Percentiles rank a stretch among this genome's conserved stretches.
phyloP scores from a whole-genome alignment of 2,888 invertebrate genomes.

The Ephialtes manifestator region DNA sequence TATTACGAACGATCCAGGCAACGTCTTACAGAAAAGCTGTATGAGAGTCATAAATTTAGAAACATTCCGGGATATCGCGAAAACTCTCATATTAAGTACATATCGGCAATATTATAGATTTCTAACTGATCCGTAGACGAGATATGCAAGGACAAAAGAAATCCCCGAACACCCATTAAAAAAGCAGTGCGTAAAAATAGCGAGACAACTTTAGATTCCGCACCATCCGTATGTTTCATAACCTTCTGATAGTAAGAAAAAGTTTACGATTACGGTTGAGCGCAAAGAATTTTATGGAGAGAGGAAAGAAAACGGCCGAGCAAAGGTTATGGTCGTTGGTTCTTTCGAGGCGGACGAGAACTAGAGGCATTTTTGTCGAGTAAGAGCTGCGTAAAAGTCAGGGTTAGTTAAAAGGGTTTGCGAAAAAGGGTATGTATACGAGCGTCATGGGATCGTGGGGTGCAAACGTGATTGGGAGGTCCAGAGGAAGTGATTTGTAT shows the following conservation, averaged over 20 bases:
- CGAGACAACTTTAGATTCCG: constrained; percentile 28
- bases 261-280: constrained; percentile 20
- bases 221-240: constrained; percentile 14
- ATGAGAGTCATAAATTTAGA: constrained; percentile 48
- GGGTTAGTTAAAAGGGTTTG: constrained; percentile 31
- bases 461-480: constrained; percentile 17
- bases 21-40: constrained; percentile 13
- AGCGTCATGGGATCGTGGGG: not conserved
- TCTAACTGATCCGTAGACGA: not conserved
- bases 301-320: constrained; percentile 2
- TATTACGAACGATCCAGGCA: constrained; percentile 13
- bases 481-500: constrained; percentile 17
- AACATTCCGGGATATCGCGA: constrained; percentile 39
- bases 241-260: not conserved
- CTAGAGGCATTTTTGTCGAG: not conserved
- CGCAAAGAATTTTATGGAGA: constrained; percentile 38
- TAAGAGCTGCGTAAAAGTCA: constrained; percentile 28
- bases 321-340: constrained; percentile 34
- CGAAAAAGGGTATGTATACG: not conserved
- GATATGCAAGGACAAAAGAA: not conserved
- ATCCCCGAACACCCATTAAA: not conserved
- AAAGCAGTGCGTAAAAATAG: constrained; percentile 22
- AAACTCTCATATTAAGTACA: not conserved
- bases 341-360: constrained; percentile 11
- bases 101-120: not conserved